These are phyloP conservation scores for Bovichtus diacanthus DNA, from an alignment of 2,797 vertebrate genomes.

Conservation along the genomic window DNA sequence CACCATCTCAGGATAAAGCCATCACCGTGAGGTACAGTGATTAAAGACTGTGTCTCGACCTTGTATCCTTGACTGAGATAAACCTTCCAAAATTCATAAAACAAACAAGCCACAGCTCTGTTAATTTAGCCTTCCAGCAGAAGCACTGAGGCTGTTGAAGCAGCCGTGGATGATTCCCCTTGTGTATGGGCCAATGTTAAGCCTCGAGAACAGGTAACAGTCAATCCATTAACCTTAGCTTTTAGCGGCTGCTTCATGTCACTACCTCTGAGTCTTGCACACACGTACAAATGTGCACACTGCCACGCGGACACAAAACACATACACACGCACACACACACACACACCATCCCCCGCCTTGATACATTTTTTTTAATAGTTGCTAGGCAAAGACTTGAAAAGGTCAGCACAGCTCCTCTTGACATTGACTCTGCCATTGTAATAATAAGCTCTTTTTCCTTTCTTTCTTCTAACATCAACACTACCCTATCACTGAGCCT, in stretches of 20 bases:
- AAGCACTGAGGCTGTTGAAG: conserved; percentile 74
- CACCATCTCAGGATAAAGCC: conserved; percentile 69
- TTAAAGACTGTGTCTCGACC: conserved; percentile 75
- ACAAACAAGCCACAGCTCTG: conserved; percentile 82
- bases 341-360: conserved; percentile 66
- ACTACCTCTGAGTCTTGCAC: conserved; percentile 84
- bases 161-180: conserved; percentile 82
- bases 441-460: conserved; percentile 91
- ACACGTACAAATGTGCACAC: conserved; percentile 64
- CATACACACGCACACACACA: conserved; percentile 40
- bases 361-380: conserved; percentile 94
- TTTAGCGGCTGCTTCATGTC: conserved; percentile 90
- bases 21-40: conserved; percentile 66
- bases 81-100: conserved; percentile 76
- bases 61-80: conserved; percentile 81
- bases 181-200: conserved; percentile 89
- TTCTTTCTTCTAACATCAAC: conserved; percentile 82
- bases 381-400: conserved; percentile 90
- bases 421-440: conserved; percentile 91
- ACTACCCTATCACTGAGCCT: conserved; percentile 76
- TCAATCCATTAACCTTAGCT: conserved; percentile 99
- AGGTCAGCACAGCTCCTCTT: conserved; percentile 91
- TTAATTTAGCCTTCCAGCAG: conserved; percentile 85
- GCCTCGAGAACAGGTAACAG: conserved; percentile 94
- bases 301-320: conserved; percentile 48